These are phyloP conservation scores for Phorcus lineatus DNA, from an alignment of 2,888 invertebrate species.

Conservation along the genomic window DNA sequence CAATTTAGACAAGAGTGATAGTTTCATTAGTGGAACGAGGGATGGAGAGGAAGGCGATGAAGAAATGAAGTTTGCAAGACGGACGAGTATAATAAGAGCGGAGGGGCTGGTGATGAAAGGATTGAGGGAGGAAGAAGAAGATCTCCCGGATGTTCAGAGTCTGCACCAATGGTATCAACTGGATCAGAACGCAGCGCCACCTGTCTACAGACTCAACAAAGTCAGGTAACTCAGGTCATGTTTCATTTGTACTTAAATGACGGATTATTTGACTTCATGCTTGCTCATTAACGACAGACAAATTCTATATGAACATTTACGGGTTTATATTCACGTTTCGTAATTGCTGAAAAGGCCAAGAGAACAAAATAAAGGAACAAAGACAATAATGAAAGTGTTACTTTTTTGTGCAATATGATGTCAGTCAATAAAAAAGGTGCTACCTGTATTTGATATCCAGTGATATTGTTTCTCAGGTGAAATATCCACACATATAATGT, in stretches of 20 bases:
- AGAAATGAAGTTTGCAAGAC: not conserved
- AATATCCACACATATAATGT: no score
- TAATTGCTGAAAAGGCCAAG: no score
- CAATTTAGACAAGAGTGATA: not conserved
- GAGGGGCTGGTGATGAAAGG: constrained; percentile 46
- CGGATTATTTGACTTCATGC: no score
- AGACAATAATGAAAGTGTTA: no score
- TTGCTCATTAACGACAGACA: no score
- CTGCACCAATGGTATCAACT: constrained; percentile 75
- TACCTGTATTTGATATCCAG: no score
- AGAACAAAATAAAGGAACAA: no score
- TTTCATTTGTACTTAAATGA: not conserved
- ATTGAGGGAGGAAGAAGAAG: constrained; percentile 53
- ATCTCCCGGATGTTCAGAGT: constrained; percentile 69
- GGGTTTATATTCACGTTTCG: no score
- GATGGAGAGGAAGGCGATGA: not conserved
- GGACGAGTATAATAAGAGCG: constrained; percentile 25
- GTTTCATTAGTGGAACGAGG: not conserved
- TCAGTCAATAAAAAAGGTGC: no score
- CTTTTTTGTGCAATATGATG: no score
- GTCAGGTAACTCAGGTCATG: constrained; percentile 55
- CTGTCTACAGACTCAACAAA: constrained; percentile 63
- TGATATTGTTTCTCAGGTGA: no score
- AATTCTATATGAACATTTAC: no score
- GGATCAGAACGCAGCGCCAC: constrained; percentile 71